Conservation (phyloP, 2,797 vertebrate genomes). For the Sternotherus odoratus region DNA sequence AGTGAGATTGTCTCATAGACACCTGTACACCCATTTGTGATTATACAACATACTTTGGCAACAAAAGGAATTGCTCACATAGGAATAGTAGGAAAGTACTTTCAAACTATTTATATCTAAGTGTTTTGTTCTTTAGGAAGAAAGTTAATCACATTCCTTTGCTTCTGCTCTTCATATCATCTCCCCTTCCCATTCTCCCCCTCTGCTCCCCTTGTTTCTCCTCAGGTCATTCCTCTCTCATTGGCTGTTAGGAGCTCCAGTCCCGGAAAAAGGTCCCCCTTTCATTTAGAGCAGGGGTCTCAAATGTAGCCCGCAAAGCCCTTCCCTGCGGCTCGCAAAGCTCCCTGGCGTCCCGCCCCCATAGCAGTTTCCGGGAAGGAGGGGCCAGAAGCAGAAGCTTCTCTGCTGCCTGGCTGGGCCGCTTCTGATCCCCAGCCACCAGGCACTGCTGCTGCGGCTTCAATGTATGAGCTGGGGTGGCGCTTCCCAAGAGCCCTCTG, state of each 20-base stretch:
- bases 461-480: too few species aligned
- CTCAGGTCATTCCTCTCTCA: background rate
- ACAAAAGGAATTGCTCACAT: conserved; percentile 28
- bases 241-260: background rate
- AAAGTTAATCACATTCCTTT: background rate
- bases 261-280: background rate
- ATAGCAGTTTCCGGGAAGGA: too few species aligned
- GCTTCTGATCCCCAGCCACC: too few species aligned
- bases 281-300: too few species aligned
- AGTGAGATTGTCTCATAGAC: background rate
- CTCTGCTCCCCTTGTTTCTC: background rate
- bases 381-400: too few species aligned
- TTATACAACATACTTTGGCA: conserved; percentile 1
- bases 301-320: too few species aligned
- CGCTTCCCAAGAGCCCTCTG: too few species aligned
- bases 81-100: background rate
- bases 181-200: background rate
- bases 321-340: too few species aligned
- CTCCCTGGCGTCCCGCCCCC: too few species aligned
- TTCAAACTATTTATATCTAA: conserved; percentile 8
- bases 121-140: background rate
- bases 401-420: too few species aligned
- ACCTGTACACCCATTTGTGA: background rate
- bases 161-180: background rate
- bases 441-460: too few species aligned